Evolutionary conservation across 2,797 vertebrate species (phyloP).

Genomic region (Xiphorhynchus erythropygius): DNA sequence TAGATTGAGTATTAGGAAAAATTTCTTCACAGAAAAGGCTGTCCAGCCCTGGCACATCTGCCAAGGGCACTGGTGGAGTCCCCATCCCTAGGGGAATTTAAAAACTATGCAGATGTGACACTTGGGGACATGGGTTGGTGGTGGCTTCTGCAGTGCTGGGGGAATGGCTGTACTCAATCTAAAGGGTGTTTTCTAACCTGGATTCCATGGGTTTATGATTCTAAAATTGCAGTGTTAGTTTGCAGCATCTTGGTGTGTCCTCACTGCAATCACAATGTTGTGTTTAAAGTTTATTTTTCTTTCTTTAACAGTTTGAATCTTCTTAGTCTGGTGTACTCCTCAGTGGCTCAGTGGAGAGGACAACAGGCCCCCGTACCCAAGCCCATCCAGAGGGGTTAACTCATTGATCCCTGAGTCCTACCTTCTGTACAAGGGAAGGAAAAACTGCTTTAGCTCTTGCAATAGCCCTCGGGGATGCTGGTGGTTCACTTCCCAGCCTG

Average conservation of each 20-base stretch:
- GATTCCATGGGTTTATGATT: background rate
- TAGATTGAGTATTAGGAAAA: background rate
- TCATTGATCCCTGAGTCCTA: background rate
- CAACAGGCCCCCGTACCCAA: background rate
- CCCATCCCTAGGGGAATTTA: background rate
- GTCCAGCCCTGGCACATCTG: background rate
- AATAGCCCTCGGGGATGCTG: background rate
- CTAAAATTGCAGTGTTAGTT: background rate
- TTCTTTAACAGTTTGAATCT: background rate
- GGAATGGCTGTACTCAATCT: background rate
- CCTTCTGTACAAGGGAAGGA: background rate
- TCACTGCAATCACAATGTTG: background rate
- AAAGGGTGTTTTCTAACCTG: background rate
- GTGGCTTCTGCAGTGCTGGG: background rate
- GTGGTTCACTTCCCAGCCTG: background rate
- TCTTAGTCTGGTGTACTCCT: background rate
- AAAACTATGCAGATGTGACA: background rate
- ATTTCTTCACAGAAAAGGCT: background rate
- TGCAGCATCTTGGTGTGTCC: background rate
- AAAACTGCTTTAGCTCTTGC: background rate
- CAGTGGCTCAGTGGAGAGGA: background rate
- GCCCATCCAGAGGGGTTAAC: rapidly evolving
- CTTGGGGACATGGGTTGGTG: background rate
- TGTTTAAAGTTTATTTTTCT: background rate
- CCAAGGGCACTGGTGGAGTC: background rate